Conservation (phyloP, 2,113 vertebrate species). For the Cephalopterus ornatus region DNA sequence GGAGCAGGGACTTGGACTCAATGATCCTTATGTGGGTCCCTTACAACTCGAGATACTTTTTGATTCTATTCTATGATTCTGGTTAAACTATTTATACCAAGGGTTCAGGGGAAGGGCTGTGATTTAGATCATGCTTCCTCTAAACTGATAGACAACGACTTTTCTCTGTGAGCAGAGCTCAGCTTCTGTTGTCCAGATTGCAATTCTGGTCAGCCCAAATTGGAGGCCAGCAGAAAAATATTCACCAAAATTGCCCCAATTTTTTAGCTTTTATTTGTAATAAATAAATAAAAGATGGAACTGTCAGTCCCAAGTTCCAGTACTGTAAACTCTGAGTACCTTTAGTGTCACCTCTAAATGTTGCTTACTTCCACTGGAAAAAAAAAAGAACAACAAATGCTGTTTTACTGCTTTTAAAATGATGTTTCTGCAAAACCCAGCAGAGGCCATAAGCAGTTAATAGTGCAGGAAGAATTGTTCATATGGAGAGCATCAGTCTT, state of each 20-base stretch:
- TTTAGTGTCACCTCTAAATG: not conserved
- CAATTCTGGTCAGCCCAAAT: not conserved
- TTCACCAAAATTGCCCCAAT: not conserved
- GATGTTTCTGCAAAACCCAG: not conserved
- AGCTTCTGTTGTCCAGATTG: not conserved
- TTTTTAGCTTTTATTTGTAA: not conserved
- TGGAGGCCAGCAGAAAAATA: not conserved
- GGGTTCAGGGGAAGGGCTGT: not conserved
- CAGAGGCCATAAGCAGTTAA: not conserved
- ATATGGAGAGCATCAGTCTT: slow-evolving; percentile 6
- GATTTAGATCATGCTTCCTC: not conserved
- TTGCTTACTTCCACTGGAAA: not conserved
- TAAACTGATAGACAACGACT: not conserved
- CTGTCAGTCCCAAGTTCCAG: not conserved
- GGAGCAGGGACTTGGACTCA: not conserved
- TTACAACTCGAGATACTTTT: not conserved
- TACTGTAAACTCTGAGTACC: not conserved
- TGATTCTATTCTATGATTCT: not conserved
- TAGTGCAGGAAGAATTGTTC: slow-evolving; percentile 28
- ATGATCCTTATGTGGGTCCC: not conserved
- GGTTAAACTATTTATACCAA: not conserved
- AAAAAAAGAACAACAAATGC: not conserved
- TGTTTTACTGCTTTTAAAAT: not conserved
- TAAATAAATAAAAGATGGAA: not conserved
- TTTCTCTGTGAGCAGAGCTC: not conserved